Evolutionary conservation across 2,113 vertebrate genomes (phyloP), one percentile per base, ranked within the genome.

Genomic region (Pelmatolapia mariae): DNA sequence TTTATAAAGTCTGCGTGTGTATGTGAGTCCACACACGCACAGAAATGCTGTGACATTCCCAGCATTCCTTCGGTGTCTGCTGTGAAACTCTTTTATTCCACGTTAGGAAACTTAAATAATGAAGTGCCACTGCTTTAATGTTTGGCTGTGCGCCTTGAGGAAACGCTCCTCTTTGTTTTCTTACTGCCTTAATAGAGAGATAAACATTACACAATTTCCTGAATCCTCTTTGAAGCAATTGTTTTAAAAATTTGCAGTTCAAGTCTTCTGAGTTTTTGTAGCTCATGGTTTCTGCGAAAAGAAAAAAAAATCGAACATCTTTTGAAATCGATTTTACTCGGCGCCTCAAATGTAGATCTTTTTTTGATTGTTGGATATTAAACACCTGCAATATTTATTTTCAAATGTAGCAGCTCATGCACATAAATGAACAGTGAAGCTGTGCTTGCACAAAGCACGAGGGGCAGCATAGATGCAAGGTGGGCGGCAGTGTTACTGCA

Each of bases 61-160:
- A 59, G 80, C 38, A 36, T 8, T 86, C 50, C 22, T 71, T 31
- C 50, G 15, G 38, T 56, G 59, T 45, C n/a, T 3, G 0, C 66
- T 53, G 53, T 2, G 3, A 26, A 10, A 19, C 57, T 57, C 47
- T 24, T 82, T 84, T 73, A 82, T 81, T 66, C 36, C 85, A 84
- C 50, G 38, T 86, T 80, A 36, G 40, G 31, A 81, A 84, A 54
- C 8, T 84, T 80, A 40, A 61, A 36, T 90, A 86, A 91, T 88
- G 54, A 89, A 89, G n/a, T 26, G 33, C 56, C 3, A 1, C 26
- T 31, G 43, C 88, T 85, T 88, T 89, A 87, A 91, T 90, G 90
- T 90, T 86, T 33, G 38, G 43, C 78, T 61, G 16, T 47, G 29
- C 3, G 59, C 88, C 84, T 45, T 1, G 38, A 86, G 85, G 87